These are phyloP conservation scores for Halcyon senegalensis DNA, from an alignment of 2,113 vertebrate species.

Conservation along the genomic window DNA sequence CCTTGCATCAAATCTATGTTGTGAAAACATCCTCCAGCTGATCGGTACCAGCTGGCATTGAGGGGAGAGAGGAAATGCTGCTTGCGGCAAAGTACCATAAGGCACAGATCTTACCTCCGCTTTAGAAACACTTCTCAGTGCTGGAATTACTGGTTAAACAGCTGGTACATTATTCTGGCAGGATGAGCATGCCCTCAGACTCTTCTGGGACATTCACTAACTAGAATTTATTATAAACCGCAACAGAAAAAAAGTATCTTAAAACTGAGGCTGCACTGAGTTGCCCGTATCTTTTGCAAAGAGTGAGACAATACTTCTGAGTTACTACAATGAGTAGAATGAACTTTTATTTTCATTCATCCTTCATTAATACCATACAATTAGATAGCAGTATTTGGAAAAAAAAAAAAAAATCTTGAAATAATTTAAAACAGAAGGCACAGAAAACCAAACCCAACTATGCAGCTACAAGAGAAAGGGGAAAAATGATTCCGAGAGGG, in stretches of 20 bases:
- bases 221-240: neutral
- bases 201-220: neutral
- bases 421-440: slow-evolving; percentile 80
- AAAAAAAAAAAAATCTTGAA: slow-evolving; percentile 27
- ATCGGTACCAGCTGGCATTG: neutral
- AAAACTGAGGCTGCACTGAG: neutral
- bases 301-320: neutral
- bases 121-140: neutral
- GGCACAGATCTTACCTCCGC: neutral
- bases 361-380: slow-evolving; percentile 65
- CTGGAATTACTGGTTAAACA: neutral
- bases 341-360: slow-evolving; percentile 75
- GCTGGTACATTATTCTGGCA: neutral
- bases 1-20: slow-evolving; percentile 1
- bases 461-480: slow-evolving; percentile 35
- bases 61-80: neutral
- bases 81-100: neutral
- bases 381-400: slow-evolving; percentile 46
- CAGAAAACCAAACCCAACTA: slow-evolving; percentile 72
- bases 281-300: neutral
- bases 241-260: neutral
- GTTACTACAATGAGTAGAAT: slow-evolving; percentile 38
- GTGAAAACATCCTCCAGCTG: neutral
- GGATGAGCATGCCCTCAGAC: neutral
- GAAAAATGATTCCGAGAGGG: neutral